phyloP scores from a whole-genome alignment of 53 echinoderm and acorn worm species.

The Patiria pectinifera region DNA sequence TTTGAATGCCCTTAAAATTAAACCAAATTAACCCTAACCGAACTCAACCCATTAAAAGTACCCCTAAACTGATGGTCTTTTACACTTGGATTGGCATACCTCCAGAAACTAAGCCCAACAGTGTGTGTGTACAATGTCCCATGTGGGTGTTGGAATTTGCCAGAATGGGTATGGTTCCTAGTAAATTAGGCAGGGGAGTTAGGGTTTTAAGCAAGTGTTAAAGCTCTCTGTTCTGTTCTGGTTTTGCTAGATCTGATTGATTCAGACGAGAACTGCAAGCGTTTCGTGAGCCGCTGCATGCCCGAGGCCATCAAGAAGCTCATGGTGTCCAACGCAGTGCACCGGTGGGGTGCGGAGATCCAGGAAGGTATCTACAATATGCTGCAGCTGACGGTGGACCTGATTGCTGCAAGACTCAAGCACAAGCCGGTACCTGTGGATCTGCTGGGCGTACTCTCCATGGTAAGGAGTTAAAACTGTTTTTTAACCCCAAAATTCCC shows the following conservation, averaged over 20 bases:
- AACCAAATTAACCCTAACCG: too few relatives aligned
- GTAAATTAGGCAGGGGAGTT: too few relatives aligned
- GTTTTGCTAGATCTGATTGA: constrained; percentile 76
- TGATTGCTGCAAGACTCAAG: constrained; percentile 85
- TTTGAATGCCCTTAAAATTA: too few relatives aligned
- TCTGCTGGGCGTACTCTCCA: constrained; percentile 78
- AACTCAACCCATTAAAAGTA: too few relatives aligned
- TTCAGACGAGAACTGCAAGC: constrained; percentile 86
- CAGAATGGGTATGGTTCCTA: too few relatives aligned
- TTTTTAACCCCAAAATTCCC: too few relatives aligned
- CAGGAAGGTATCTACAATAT: constrained; percentile 98
- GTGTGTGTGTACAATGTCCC: too few relatives aligned
- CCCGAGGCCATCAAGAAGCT: constrained; percentile 96
- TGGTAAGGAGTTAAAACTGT: constrained; percentile 62
- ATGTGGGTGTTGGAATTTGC: too few relatives aligned
- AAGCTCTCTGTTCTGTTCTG: background rate
- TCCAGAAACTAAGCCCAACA: too few relatives aligned
- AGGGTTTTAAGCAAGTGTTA: too few relatives aligned
- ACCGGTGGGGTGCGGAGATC: constrained; percentile 93
- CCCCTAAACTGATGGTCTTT: too few relatives aligned
- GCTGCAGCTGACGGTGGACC: constrained; percentile 88
- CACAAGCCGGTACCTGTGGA: constrained; percentile 86
- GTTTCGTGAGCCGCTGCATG: constrained; percentile 92
- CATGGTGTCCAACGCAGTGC: constrained; percentile 95
- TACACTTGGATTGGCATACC: too few relatives aligned